Evolutionary conservation across 1,140 invertebrate species (phyloP).

Genomic region (Drosophila watanabei): DNA sequence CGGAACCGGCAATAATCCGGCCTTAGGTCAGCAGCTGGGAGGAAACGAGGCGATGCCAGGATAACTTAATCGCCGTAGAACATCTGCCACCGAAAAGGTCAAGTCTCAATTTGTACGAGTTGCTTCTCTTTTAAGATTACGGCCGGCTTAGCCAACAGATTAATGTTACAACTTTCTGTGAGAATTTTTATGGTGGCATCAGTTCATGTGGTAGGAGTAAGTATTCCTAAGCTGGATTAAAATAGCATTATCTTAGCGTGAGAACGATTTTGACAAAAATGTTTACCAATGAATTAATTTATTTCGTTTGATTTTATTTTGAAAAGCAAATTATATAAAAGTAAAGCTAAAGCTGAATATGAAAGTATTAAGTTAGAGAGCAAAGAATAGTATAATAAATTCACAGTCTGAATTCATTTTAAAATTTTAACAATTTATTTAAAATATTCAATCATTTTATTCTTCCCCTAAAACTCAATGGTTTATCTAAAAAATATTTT

Average conservation of each 20-base stretch:
- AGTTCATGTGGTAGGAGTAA: constrained; percentile 3
- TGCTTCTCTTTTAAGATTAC: constrained; percentile 15
- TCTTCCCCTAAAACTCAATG: not conserved
- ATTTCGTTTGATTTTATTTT: not conserved
- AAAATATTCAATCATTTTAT: too few relatives aligned
- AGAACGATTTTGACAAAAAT: not conserved
- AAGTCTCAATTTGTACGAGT: constrained; percentile 32
- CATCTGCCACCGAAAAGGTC: constrained; percentile 45
- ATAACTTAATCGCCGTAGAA: constrained; percentile 37
- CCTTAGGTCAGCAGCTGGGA: constrained; percentile 15
- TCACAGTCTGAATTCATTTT: not conserved
- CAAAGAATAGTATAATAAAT: not conserved
- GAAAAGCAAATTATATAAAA: not conserved
- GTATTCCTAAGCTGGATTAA: not conserved
- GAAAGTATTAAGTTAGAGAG: not conserved
- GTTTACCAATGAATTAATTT: not conserved
- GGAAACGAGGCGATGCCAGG: constrained; percentile 10
- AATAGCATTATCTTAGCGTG: constrained; percentile 2
- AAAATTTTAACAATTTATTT: not conserved
- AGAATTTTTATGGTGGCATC: constrained; percentile 6
- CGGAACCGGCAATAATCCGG: constrained; percentile 11
- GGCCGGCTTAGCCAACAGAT: constrained; percentile 15
- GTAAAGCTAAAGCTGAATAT: not conserved
- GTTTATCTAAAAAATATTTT: not conserved
- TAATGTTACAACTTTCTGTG: constrained; percentile 2